Evolutionary conservation across 2,113 vertebrate species (phyloP), one percentile per base, ranked within the genome.

Genomic region (Oryzias woworae): DNA sequence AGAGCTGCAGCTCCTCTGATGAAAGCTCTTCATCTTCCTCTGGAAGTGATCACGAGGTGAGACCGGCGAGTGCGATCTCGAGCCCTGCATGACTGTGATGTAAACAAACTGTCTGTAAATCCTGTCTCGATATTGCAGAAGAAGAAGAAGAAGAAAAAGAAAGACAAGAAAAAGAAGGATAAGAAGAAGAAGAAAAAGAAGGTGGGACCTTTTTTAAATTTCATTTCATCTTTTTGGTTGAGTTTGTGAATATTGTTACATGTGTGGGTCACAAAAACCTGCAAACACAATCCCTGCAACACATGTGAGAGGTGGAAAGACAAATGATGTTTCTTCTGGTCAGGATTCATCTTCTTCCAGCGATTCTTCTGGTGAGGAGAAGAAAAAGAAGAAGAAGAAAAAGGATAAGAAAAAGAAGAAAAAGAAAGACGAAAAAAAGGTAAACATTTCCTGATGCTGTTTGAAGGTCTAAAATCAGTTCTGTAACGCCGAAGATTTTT

Each of bases 361-460:
- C 0, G 53, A 70, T n/a, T 62, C 66, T 43, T 69, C 53, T 16
- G 42, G 61, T 58, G 55, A 65, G 17, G 49, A 43, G 18, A 14
- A 63, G 6, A 70, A 56, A 1, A 57, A 67, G 54, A 69, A 78
- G 49, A 67, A 80, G 17, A 76, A 78, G 54, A 73, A 78, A n/a
- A 83, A 81, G 4, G 50, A 85, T 1, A 80, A 86, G 41, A 84
- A 82, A 53, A 77, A 85, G 22, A 81, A 86, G 61, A 82, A 83
- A 8, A 82, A 87, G 58, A 84, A 85, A 44, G 66, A 87, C 28
- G 87, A 81, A 77, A 82, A 83, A 18, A 86, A 73, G 72, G 86
- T 84, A 45, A 18, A 45, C 10, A 15, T 26, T 14, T 58, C 6
- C 16, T 22, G 24, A 53, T 42, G 20, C 16, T 36, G 31, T 36